Evolutionary conservation across 2,888 invertebrate genomes (phyloP).

Genomic region (Cinara cedri): DNA sequence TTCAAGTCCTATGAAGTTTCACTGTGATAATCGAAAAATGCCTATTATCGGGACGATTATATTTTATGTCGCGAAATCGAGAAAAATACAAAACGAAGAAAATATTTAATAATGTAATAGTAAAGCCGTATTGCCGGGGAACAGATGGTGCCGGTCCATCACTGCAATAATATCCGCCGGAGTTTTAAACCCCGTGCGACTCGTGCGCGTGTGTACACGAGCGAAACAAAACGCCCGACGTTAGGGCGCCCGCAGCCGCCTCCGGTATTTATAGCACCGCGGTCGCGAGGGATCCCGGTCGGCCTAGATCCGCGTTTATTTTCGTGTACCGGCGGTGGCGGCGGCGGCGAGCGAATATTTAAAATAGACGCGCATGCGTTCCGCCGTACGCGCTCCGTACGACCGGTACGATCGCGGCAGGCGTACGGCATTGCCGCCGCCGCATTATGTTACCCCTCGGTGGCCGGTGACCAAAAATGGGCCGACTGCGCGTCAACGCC

Average conservation of each 20-base stretch:
- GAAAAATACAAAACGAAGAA: too few species aligned
- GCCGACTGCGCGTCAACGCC: slow-evolving; percentile 42
- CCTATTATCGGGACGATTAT: too few species aligned
- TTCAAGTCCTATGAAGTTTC: too few species aligned
- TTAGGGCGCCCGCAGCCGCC: slow-evolving; percentile 48
- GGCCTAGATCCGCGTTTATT: slow-evolving; percentile 56
- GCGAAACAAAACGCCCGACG: neutral
- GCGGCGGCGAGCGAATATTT: slow-evolving; percentile 39
- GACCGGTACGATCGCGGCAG: neutral
- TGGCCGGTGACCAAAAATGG: slow-evolving; percentile 55
- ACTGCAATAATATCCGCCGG: neutral
- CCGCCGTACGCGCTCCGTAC: neutral
- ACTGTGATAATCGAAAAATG: too few species aligned
- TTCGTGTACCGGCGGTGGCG: neutral
- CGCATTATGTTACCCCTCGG: slow-evolving; percentile 56
- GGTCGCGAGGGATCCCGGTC: slow-evolving; percentile 41
- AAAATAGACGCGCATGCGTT: slow-evolving; percentile 55
- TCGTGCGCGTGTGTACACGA: neutral
- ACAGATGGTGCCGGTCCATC: too few species aligned
- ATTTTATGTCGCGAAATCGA: too few species aligned
- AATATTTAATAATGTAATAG: too few species aligned
- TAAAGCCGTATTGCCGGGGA: neutral
- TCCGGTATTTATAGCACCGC: slow-evolving; percentile 46
- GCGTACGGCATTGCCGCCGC: neutral
- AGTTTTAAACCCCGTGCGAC: neutral